Base-by-base conservation (phyloP, 2,888 invertebrate genomes). In the Phrixothrix hirtus region DNA sequence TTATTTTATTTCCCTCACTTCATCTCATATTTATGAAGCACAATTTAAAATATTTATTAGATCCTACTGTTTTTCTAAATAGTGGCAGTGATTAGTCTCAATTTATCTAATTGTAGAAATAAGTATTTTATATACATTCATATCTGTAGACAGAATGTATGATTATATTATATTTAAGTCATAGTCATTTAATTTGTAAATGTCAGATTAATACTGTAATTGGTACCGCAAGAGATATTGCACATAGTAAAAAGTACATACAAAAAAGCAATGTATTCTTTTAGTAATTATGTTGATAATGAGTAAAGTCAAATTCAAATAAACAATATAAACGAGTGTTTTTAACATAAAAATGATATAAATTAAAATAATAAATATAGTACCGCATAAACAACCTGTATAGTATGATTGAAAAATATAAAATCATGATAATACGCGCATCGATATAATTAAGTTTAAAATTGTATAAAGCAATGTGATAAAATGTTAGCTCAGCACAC, bases 291-390 rank as follows among this genome's bases (percentile, higher is more conserved):
- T 15, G 34, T 34, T 14, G 10, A 7, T 2, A 34, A 32, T 4
- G 14, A 32, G 25, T 38, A 38, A 38, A 38, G 38, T 38, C 38
- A 38, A 38, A 38, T 38, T 38, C 38, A 38, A 25, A 14, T 36
- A 3, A 21, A 21, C 21, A 9, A 12, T 21, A 17, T 36, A 36
- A 25, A 36, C 9, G 11, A 12, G 7, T 25, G n/a, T 26, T 26
- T 14, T 9, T 14, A 4, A 26, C 11, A 27, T 10, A 38, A 25
- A 21, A 38, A 38, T 26, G n/a, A 26, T 26, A 13, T 38, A 38
- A 38, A 38, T 26, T n/a, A 38, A 2, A 34, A 9, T 6, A 14
- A 26, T 26, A 38, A 26, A 12, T 13, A 25, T 26, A 12, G 38
- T 4, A 11, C 26, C 11, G 16, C 9, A 25, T 6, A 38, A 10